These are phyloP conservation scores for Illadopsis cleaveri DNA, from an alignment of 2,113 vertebrate species.

Conservation along the genomic window DNA sequence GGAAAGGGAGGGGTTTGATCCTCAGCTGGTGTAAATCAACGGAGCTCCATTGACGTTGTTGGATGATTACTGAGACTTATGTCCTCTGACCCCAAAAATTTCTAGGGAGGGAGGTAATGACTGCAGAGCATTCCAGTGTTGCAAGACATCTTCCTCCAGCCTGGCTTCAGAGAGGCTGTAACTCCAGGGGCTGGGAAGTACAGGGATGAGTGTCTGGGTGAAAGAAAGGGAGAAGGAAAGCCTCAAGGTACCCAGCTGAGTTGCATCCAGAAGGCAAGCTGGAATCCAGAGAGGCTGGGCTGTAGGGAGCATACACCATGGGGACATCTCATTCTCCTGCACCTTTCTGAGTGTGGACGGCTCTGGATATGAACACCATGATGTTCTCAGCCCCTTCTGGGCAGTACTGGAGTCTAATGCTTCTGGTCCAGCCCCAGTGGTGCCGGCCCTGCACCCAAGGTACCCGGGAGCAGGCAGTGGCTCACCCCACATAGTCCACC, in stretches of 20 bases:
- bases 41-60: constrained; percentile 24
- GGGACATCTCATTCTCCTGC: not conserved
- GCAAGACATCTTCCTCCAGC: constrained; percentile 53
- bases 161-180: not conserved
- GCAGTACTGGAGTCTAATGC: rapidly evolving
- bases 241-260: not conserved
- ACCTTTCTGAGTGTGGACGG: not conserved
- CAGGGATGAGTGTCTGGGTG: not conserved
- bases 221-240: not conserved
- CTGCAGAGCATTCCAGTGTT: constrained; percentile 59
- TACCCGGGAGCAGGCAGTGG: rapidly evolving
- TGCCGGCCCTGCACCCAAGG: too few species aligned
- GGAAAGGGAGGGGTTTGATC: constrained; percentile 52
- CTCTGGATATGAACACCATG: not conserved
- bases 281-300: not conserved
- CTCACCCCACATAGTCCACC: not conserved
- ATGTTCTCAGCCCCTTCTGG: not conserved
- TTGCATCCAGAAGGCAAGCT: not conserved
- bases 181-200: not conserved
- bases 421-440: rapidly evolving
- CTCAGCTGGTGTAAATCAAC: constrained; percentile 64
- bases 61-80: constrained; percentile 43
- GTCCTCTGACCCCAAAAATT: constrained; percentile 67
- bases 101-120: constrained; percentile 59
- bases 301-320: rapidly evolving